Base-by-base conservation (phyloP, 1,140 invertebrate genomes). In the Drosophila burlai region DNA sequence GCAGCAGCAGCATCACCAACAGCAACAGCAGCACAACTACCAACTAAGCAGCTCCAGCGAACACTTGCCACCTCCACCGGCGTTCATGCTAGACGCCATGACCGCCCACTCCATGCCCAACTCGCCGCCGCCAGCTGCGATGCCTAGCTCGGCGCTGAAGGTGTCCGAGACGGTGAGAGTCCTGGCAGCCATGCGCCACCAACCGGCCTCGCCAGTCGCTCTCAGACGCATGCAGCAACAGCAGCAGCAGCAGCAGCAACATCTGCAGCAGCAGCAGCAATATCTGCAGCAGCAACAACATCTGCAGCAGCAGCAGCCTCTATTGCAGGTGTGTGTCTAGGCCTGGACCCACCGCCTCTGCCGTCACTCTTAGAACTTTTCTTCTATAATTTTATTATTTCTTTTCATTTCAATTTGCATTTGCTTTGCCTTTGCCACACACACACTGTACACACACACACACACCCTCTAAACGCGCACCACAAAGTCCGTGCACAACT, bases 151-250 rank as follows among this genome's bases (percentile, higher is more conserved):
- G 65, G 93, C 93, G 74, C 91, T 94, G 49, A 96, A 96, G 84
- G 97, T 98, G n/a, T 97, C 97, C 4, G 97, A 98, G 93, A 97
- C 97, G 2, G 97, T 98, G 13, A 96, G 97, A 90, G 97, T 96
- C 24, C 92, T 98, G 62, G 97, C 97, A 0, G 97, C 97, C 90
- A 93, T 97, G 66, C 96, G 97, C 82, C 97, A 98, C 92, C 97
- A 96, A 77, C 97, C 97, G 1, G 96, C 97, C 2, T 97, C 97
- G 84, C 97, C 97, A 2, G 96, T 96, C 60, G 94, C 96, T 4
- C 93, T 97, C 16, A 94, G 97, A 8, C 81, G 91, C 60, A 72
- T 85, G 52, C 91, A 92, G 43, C 83, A 90, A 34, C 80, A 81
- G 31, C 81, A 85, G 24, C 24, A 24, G 24, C 24, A 24, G 24